Evolutionary conservation across 1,140 invertebrate genomes (phyloP).

Genomic region (Trichonephila clavata): DNA sequence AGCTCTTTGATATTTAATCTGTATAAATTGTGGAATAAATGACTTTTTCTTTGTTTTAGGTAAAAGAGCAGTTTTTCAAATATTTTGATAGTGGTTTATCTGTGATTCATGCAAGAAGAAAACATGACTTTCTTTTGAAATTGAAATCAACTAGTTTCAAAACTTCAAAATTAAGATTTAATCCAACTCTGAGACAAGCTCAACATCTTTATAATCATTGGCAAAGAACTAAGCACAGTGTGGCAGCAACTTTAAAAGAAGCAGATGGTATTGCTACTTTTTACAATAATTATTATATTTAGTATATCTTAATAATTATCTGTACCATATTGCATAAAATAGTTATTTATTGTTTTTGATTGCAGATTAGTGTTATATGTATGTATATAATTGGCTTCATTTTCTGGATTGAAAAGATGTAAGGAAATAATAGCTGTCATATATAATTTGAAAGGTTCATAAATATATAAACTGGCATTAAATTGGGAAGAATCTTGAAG

Average conservation of each 20-base stretch:
- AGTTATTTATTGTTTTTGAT: no score
- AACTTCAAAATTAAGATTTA: not conserved
- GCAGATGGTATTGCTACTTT: not conserved
- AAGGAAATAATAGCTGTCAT: no score
- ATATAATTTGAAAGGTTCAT: no score
- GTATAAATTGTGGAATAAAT: not conserved
- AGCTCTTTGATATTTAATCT: no score
- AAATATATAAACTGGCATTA: no score
- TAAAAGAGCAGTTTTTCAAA: not conserved
- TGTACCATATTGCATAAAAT: no score
- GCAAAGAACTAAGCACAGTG: not conserved
- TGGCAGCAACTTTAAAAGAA: not conserved
- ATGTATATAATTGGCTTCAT: no score
- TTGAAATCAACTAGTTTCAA: not conserved
- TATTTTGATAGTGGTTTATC: slow-evolving; percentile 13
- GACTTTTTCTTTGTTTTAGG: not conserved
- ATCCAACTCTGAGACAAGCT: not conserved
- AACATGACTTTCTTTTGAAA: not conserved
- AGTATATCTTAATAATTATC: no score
- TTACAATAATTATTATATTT: not conserved
- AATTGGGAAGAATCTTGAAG: no score
- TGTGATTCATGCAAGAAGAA: not conserved
- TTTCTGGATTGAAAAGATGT: no score
- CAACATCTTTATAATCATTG: slow-evolving; percentile 11
- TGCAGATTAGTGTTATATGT: no score